These are phyloP conservation scores for Saturnia japonica DNA, from an alignment of 2,888 invertebrate species.

Conservation along the genomic window DNA sequence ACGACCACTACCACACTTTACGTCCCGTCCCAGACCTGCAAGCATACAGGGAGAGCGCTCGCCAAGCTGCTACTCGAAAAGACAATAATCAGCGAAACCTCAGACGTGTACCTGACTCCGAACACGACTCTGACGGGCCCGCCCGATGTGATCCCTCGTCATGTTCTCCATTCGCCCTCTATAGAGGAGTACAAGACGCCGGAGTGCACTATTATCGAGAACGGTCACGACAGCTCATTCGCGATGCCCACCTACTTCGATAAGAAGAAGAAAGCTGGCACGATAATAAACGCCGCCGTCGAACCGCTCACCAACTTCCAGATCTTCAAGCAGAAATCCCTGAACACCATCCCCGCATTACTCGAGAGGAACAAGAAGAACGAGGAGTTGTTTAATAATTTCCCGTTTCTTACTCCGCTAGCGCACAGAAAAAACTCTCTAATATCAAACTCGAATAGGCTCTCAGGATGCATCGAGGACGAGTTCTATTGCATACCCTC, in stretches of 20 bases:
- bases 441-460: constrained; percentile 55
- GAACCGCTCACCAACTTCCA: constrained; percentile 73
- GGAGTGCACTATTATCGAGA: constrained; percentile 40
- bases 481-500: constrained; percentile 73
- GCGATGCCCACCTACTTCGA: constrained; percentile 78
- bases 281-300: constrained; percentile 56
- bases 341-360: constrained; percentile 72
- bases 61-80: constrained; percentile 58
- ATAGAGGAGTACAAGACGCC: constrained; percentile 61
- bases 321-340: constrained; percentile 74
- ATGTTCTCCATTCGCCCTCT: constrained; percentile 50
- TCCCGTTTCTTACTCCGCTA: constrained; percentile 82
- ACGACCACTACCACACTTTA: constrained; percentile 49
- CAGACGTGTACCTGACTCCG: constrained; percentile 65
- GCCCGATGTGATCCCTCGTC: constrained; percentile 66
- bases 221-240: constrained; percentile 56
- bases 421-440: constrained; percentile 77
- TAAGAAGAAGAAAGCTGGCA: constrained; percentile 59
- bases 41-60: constrained; percentile 52
- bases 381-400: constrained; percentile 79
- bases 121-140: constrained; percentile 57
- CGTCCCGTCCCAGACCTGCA: constrained; percentile 47
- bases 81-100: constrained; percentile 49
- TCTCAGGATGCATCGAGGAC: constrained; percentile 73
- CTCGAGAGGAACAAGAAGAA: constrained; percentile 57